Base-by-base conservation (phyloP, 2,888 invertebrate genomes). In the Drosophila ustulata region DNA sequence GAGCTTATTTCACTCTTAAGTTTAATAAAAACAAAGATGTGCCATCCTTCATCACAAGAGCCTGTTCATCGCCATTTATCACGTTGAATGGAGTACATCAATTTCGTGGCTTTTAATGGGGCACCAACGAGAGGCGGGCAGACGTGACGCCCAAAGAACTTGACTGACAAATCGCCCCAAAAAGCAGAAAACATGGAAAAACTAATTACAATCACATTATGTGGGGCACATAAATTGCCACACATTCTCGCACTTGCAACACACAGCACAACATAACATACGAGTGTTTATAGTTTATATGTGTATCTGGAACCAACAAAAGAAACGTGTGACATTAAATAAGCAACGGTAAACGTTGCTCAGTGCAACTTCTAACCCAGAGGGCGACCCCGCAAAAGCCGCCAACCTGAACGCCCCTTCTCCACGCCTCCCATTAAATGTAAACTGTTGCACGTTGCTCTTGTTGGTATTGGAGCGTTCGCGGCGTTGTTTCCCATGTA, bases 401-500 rank as follows among this genome's bases (percentile, higher is more conserved):
- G 64, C 55, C 64, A 80, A 70, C 74, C 74, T 73, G 71, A 62
- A 76, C 75, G 59, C 70, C 65, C 50, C 53, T 46, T 37, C 47
- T 46, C 67, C 72, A 3, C 34, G 37, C 50, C 51, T 73, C 70
- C 81, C 25, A 82, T 90, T 83, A 79, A 89, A 89, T 82, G 89
- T 79, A 77, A 89, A 83, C 80, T 87, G 90, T 88, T 90, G 83
- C 83, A 84, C 62, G 51, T 32, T 70, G 61, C 28, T 70, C 41
- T 30, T 71, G 58, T 64, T 68, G 47, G 13, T 57, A 51, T 41
- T 71, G 56, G 39, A 62, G 62, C 25, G 55, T 73, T 71, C 64
- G 56, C 70, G 70, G 71, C 66, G 79, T 62, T 76, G 82, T 74
- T 88, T 87, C 87, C 82, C 89, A 87, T 87, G 84, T 89, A 65